Percentiles rank a stretch among this genome's conserved stretches.
Conservation (phyloP, 2,888 invertebrate species). For the Mesorhabditis spiculigera region DNA sequence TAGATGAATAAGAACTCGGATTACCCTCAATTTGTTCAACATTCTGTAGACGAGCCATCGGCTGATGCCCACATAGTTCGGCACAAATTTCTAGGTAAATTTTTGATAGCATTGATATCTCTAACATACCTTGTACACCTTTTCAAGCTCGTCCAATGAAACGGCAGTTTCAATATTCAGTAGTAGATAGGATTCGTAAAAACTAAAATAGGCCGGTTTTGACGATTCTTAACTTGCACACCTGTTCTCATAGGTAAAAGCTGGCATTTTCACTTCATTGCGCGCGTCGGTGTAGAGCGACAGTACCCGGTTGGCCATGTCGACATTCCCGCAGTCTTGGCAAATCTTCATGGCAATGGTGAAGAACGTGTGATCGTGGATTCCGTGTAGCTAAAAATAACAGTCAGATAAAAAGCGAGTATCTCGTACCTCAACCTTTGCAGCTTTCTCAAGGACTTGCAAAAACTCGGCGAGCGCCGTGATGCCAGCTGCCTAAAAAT, state of each 20-base stretch:
- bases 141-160: constrained; percentile 27
- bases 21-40: constrained; percentile 22
- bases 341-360: constrained; percentile 20
- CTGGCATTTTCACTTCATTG: constrained; percentile 43
- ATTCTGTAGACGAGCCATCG: constrained; percentile 22
- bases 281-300: constrained; percentile 30
- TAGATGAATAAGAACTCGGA: not conserved
- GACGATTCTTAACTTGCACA: not conserved
- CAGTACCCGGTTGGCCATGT: constrained; percentile 34
- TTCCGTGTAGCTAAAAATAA: constrained; percentile 8
- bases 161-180: constrained; percentile 22
- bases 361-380: constrained; percentile 28
- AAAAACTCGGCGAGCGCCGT: not conserved
- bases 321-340: constrained; percentile 27
- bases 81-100: constrained; percentile 29
- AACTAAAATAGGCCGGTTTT: constrained; percentile 19
- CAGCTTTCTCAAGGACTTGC: not conserved
- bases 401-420: not conserved
- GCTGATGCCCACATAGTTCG: constrained; percentile 41
- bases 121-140: constrained; percentile 25
- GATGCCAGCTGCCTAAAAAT: constrained; percentile 24
- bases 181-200: constrained; percentile 38
- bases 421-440: not conserved
- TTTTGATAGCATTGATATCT: not conserved
- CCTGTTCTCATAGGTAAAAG: constrained; percentile 30